Conservation (phyloP, 2,888 invertebrate species). For the Lymantria monacha region DNA sequence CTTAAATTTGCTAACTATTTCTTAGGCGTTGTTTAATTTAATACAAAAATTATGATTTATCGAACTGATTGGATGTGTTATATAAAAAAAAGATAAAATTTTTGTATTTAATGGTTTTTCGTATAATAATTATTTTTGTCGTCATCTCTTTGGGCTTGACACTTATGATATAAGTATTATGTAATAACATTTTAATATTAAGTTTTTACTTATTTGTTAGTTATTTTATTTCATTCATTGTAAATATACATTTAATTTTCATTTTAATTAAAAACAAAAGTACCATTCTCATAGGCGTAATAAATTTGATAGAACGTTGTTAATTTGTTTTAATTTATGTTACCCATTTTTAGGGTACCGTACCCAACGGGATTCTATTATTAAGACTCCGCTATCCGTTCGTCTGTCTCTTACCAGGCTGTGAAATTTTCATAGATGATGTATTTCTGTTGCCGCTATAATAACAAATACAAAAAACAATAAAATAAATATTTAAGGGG, state of each 20-base stretch:
- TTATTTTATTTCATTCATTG: conserved; percentile 32
- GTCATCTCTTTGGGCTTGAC: conserved; percentile 60
- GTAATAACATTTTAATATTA: conserved; percentile 31
- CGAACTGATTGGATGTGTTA: too few species aligned
- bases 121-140: not conserved
- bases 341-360: not conserved
- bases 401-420: too few species aligned
- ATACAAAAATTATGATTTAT: too few species aligned
- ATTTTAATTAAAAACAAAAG: conserved; percentile 29
- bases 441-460: too few species aligned
- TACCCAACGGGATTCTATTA: too few species aligned
- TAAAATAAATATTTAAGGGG: too few species aligned
- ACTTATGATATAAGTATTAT: conserved; percentile 37
- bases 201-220: conserved; percentile 31
- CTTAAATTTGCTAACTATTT: too few species aligned
- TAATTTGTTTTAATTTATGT: conserved; percentile 17
- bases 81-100: too few species aligned
- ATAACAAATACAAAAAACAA: too few species aligned
- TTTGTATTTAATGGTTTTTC: not conserved
- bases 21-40: too few species aligned
- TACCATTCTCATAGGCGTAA: conserved; percentile 41
- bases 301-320: conserved; percentile 50
- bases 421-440: too few species aligned
- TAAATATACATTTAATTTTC: conserved; percentile 46
- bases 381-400: too few species aligned